Evolutionary conservation across 2,797 vertebrate species (phyloP).

Genomic region (Rhabdophis nuchalis): DNA sequence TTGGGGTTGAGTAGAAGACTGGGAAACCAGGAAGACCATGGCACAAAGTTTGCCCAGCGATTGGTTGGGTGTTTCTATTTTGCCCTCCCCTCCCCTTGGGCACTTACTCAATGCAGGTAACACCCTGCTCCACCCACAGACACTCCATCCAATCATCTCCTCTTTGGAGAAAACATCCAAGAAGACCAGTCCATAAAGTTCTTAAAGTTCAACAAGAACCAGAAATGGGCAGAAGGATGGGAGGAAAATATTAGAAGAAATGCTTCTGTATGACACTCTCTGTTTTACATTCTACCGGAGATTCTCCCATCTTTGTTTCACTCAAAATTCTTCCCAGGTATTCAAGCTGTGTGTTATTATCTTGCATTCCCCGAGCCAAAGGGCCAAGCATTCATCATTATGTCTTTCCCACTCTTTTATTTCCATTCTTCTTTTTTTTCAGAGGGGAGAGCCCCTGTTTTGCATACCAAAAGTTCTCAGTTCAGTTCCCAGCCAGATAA

Average conservation of each 20-base stretch:
- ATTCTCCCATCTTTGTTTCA: background rate
- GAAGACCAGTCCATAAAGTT: background rate
- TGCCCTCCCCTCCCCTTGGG: background rate
- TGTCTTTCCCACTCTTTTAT: background rate
- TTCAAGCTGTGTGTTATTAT: background rate
- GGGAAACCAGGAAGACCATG: background rate
- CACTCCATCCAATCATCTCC: background rate
- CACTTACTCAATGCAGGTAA: background rate
- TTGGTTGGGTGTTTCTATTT: background rate
- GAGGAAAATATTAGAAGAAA: background rate
- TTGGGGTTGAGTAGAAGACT: background rate
- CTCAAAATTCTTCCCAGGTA: background rate
- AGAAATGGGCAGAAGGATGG: background rate
- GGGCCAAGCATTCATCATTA: background rate
- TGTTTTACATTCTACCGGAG: background rate
- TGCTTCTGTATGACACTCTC: background rate
- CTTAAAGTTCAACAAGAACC: background rate
- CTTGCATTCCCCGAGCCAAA: background rate
- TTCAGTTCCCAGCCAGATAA: background rate
- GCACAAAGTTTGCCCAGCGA: background rate
- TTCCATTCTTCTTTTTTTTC: background rate
- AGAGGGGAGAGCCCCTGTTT: background rate
- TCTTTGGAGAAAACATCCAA: background rate
- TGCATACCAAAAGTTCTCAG: background rate
- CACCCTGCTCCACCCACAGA: background rate